Evolutionary conservation across 2,113 vertebrate species (phyloP), one percentile per base, ranked within the genome.

Genomic region (Sturnira hondurensis): DNA sequence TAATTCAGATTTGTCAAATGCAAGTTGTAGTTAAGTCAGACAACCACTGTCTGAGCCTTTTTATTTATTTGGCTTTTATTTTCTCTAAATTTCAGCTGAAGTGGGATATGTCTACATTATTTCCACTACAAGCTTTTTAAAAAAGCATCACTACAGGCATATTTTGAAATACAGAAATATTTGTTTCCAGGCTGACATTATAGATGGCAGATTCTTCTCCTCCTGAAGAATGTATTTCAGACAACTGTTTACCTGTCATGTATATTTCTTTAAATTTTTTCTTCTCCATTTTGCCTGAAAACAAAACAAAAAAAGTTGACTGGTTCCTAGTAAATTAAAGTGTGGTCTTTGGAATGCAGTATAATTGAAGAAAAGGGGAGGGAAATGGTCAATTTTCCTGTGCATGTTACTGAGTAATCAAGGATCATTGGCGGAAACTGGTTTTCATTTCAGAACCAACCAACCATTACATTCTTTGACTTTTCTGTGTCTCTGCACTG

Each of bases 361-460:
- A 58, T 77, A 67, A 85, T 38, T 95, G 80, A 78, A 93, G 45
- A 56, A 68, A 71, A 41, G 50, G 31, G 38, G 70, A 77, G 15
- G 50, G 36, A 84, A 41, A 76, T 80, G n/a, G 36, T 81, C 47
- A 38, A 58, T 81, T 43, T 61, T 94, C 19, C 85, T 67, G 7
- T 28, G 26, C 28, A 24, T 47, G 4, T 89, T 91, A 86, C 26
- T 78, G 65, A 43, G 2, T 65, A 84, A 92, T 89, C 24, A 54
- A 77, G 52, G n/a, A 68, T 93, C 31, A 61, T 45, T 74, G 33
- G 28, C 70, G 94, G 71, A 94, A 47, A 89, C 1, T 96, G 80
- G 15, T 93, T 97, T 94, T 96, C 86, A 91, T 87, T 93, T 96
- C 47, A 28, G 84, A 95, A 68, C 71, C 71, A 94, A 91, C 17